phyloP scores from a whole-genome alignment of 2,113 vertebrate species.

The Todiramphus chloris region DNA sequence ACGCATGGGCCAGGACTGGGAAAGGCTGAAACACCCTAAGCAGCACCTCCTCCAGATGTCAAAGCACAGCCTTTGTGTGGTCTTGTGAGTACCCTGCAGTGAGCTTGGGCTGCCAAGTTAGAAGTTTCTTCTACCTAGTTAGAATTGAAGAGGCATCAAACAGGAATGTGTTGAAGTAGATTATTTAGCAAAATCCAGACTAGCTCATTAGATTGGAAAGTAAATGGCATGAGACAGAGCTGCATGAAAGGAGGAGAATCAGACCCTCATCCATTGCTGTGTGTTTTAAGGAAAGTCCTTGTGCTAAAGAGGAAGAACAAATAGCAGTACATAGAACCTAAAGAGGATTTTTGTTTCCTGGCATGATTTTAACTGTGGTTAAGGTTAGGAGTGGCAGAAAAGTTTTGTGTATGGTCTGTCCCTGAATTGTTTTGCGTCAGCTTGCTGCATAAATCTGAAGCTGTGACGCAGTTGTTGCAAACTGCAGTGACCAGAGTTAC shows the following conservation, averaged over 20 bases:
- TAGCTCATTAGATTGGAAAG: not conserved
- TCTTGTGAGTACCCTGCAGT: not conserved
- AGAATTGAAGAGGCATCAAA: not conserved
- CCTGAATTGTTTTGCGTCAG: not conserved
- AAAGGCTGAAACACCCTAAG: not conserved
- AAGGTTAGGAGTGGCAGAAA: not conserved
- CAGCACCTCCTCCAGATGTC: not conserved
- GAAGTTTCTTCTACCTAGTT: not conserved
- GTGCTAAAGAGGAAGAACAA: not conserved
- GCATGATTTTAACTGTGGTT: not conserved
- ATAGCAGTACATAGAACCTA: rapidly evolving
- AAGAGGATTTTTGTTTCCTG: not conserved
- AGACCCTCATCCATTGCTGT: not conserved
- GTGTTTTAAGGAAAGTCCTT: not conserved
- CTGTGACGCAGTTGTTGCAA: not conserved
- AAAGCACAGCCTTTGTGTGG: not conserved
- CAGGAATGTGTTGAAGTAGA: not conserved
- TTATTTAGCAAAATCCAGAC: not conserved
- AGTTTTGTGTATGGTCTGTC: not conserved
- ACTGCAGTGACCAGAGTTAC: not conserved
- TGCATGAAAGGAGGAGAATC: not conserved
- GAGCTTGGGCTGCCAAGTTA: not conserved
- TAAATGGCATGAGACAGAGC: not conserved
- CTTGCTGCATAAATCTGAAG: not conserved
- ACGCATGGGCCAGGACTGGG: not conserved